A percentile compares a stretch with the other conserved stretches of the same genome.
These are phyloP conservation scores for Aphaenogaster ashmeadi DNA, from an alignment of 1,140 invertebrate species.

Conservation along the genomic window DNA sequence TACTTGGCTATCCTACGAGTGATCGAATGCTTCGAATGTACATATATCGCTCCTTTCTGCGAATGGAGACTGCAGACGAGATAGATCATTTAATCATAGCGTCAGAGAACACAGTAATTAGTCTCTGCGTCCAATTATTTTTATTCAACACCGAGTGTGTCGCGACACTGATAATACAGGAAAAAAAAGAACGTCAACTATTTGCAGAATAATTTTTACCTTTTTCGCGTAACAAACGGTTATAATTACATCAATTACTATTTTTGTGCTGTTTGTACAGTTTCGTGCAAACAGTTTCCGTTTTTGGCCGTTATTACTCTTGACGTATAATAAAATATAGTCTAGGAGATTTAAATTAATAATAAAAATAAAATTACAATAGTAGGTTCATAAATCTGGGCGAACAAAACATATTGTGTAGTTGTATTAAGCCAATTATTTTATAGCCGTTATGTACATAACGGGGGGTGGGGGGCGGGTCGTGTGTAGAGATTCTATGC, in stretches of 20 bases:
- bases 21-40: slow-evolving; percentile 48
- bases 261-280: slow-evolving; percentile 13
- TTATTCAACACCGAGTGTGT: not conserved
- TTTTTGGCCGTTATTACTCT: slow-evolving; percentile 1
- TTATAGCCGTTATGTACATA: slow-evolving; percentile 45
- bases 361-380: slow-evolving; percentile 63
- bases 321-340: slow-evolving; percentile 28
- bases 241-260: slow-evolving; percentile 25
- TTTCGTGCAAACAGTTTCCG: not conserved
- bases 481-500: not conserved
- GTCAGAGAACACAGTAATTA: not conserved
- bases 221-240: slow-evolving; percentile 16
- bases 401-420: slow-evolving; percentile 44
- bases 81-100: slow-evolving; percentile 4
- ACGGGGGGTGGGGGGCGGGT: not conserved
- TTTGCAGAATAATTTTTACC: slow-evolving; percentile 8
- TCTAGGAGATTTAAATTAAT: slow-evolving; percentile 36
- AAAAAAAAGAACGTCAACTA: not conserved
- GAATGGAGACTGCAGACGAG: not conserved
- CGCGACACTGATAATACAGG: not conserved
- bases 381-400: slow-evolving; percentile 34
- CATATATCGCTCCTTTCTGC: not conserved
- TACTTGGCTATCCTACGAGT: slow-evolving; percentile 48
- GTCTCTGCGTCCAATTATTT: slow-evolving; percentile 13
- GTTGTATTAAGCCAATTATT: slow-evolving; percentile 58